These are phyloP conservation scores for Hydrocynus forskahlii DNA, from an alignment of 2,797 vertebrate species.

Conservation along the genomic window DNA sequence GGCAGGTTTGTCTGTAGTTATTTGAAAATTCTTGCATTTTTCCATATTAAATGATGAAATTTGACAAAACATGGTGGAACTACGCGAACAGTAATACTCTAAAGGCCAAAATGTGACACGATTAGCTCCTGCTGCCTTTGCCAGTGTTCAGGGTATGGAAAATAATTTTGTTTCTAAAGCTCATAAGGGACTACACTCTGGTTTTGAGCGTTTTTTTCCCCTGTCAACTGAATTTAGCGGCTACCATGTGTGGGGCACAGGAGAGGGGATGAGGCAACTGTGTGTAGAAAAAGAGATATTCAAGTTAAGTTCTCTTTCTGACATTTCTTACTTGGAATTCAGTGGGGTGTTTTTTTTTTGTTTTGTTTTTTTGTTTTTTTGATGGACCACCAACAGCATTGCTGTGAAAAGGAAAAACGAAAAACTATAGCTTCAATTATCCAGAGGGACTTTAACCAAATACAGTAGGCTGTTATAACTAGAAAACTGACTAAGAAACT, in stretches of 20 bases:
- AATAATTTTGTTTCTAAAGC: background rate
- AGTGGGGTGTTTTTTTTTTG: no score
- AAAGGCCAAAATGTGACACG: no score
- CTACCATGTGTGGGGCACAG: background rate
- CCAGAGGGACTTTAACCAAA: no score
- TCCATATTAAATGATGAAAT: no score
- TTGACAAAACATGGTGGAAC: no score
- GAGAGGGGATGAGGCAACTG: background rate
- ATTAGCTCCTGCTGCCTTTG: background rate
- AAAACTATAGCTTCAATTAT: background rate
- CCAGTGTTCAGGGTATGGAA: background rate
- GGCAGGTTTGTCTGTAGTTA: no score
- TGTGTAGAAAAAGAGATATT: background rate
- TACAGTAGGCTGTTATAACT: no score
- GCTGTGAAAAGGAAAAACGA: background rate
- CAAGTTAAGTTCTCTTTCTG: background rate
- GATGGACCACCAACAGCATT: slow-evolving; percentile 21
- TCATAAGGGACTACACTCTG: background rate
- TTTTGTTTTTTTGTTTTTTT: background rate
- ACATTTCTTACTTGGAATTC: background rate
- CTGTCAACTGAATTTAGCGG: background rate
- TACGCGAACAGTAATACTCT: background rate
- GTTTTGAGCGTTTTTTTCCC: background rate
- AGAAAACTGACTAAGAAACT: no score
- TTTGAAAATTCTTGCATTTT: no score